Conservation (phyloP, 2,113 vertebrate genomes). For the Emydura subglobosa region DNA sequence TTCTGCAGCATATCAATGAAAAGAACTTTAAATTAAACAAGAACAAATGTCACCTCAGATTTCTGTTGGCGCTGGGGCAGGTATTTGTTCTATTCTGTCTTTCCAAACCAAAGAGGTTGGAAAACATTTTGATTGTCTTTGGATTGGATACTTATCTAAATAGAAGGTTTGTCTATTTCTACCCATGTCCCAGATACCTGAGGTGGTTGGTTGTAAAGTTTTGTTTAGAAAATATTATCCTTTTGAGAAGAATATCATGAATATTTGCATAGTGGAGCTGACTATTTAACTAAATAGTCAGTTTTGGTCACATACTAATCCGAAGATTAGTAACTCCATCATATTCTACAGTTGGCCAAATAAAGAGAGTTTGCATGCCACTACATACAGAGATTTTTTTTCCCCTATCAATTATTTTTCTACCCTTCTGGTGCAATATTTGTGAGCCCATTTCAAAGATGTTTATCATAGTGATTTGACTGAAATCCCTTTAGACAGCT, state of each 20-base stretch:
- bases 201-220: background rate
- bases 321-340: background rate
- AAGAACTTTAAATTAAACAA: background rate
- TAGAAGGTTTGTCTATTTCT: background rate
- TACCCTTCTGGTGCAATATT: background rate
- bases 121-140: background rate
- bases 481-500: constrained; percentile 52
- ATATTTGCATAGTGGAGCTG: background rate
- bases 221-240: background rate
- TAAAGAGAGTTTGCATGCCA: background rate
- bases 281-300: background rate
- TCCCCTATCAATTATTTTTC: constrained; percentile 28
- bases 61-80: background rate
- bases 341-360: background rate
- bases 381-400: background rate
- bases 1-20: background rate
- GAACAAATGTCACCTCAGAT: background rate
- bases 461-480: constrained; percentile 58
- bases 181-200: background rate
- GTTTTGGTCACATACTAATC: background rate
- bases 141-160: background rate
- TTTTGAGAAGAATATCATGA: background rate
- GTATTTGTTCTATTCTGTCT: background rate
- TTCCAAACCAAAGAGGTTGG: background rate
- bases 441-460: constrained; percentile 38